phyloP scores from a whole-genome alignment of 1,140 invertebrate species.

The Brachionus angularis region DNA sequence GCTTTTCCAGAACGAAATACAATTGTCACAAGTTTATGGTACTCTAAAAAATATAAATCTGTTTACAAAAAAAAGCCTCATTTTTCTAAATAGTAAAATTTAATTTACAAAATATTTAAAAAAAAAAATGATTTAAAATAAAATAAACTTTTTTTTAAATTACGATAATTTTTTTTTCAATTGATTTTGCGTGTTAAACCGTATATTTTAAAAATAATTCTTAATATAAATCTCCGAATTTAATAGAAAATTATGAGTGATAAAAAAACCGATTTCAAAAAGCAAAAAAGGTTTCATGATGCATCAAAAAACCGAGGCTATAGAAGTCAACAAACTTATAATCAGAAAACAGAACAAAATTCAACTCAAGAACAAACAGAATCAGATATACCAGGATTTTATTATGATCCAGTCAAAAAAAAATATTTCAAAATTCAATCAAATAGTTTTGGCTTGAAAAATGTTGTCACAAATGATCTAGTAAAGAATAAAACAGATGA shows the following conservation, averaged over 20 bases:
- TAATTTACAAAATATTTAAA: not conserved
- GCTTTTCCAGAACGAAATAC: conserved; percentile 44
- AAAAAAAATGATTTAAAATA: not conserved
- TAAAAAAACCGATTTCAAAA: not conserved
- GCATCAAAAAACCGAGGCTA: not conserved
- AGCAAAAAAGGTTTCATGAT: too few species aligned
- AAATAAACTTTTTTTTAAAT: not conserved
- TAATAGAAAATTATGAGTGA: too few species aligned
- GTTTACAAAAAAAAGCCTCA: conserved; percentile 38
- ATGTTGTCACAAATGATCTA: not conserved
- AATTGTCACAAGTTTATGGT: conserved; percentile 38
- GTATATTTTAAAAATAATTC: not conserved
- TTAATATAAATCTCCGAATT: too few species aligned
- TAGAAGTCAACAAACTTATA: not conserved
- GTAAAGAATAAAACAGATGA: conserved; percentile 6
- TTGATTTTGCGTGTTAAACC: conserved; percentile 27
- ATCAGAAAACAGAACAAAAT: not conserved
- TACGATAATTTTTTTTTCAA: not conserved
- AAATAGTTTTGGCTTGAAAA: conserved; percentile 3
- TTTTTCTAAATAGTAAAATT: conserved; percentile 5
- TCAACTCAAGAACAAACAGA: not conserved
- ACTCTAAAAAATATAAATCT: conserved; percentile 42
- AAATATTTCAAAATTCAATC: conserved; percentile 39
- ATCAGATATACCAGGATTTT: conserved; percentile 25
- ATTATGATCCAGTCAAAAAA: conserved; percentile 39